These are phyloP conservation scores for Actinia equina DNA, from an alignment of 64 coral and sea anemone genomes.

Conservation along the genomic window DNA sequence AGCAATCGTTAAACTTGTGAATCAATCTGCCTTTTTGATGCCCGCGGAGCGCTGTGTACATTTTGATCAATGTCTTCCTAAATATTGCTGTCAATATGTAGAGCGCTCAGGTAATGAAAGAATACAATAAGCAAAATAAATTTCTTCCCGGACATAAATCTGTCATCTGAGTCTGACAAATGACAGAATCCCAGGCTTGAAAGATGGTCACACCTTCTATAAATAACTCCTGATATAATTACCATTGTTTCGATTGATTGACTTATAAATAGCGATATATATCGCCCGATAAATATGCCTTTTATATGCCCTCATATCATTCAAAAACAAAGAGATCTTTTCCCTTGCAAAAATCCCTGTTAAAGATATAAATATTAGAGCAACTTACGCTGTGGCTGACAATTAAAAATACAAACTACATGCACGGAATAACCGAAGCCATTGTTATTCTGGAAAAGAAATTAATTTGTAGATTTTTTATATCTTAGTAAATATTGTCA, in stretches of 20 bases:
- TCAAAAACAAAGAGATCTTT: too few relatives aligned
- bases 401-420: too few relatives aligned
- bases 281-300: background rate
- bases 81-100: background rate
- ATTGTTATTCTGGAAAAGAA: too few relatives aligned
- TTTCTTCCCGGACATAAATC: background rate
- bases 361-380: too few relatives aligned
- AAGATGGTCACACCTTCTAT: background rate
- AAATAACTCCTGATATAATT: background rate
- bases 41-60: background rate
- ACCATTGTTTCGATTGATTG: background rate
- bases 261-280: background rate
- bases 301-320: background rate
- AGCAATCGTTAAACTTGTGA: background rate
- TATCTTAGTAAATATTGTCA: too few relatives aligned
- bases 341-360: too few relatives aligned
- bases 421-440: too few relatives aligned
- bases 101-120: background rate
- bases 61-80: background rate
- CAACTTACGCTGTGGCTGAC: too few relatives aligned
- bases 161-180: background rate
- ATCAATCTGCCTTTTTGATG: background rate
- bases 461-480: too few relatives aligned
- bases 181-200: background rate
- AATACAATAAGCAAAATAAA: background rate